A percentile compares a stretch with the other conserved stretches of the same genome.
Conservation (phyloP, 1,140 invertebrate species). For the Lithobius niger region DNA sequence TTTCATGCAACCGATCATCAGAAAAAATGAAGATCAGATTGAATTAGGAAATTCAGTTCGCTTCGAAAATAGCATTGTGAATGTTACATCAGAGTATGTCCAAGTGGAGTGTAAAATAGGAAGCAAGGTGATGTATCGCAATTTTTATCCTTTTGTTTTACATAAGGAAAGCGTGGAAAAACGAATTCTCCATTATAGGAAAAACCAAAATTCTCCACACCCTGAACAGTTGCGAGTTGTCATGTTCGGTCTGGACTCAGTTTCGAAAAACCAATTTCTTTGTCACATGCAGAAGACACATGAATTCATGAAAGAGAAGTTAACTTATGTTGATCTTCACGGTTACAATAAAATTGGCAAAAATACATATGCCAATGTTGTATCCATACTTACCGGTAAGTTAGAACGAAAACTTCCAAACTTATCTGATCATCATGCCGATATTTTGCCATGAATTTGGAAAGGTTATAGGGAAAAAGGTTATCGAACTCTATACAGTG, state of each 20-base stretch:
- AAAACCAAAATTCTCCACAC: no score
- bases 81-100: no score
- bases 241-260: constrained; percentile 42
- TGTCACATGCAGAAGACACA: constrained; percentile 39
- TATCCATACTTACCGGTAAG: constrained; percentile 51
- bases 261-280: constrained; percentile 42
- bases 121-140: no score
- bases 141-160: no score
- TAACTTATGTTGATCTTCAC: constrained; percentile 15
- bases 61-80: no score
- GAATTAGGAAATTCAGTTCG: no score
- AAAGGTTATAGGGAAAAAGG: constrained; percentile 33
- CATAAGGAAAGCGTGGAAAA: no score
- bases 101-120: no score
- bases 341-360: constrained; percentile 24
- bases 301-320: constrained; percentile 29
- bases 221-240: constrained; percentile 24
- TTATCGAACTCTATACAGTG: constrained; percentile 35
- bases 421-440: constrained; percentile 22
- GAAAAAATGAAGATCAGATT: no score
- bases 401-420: constrained; percentile 26
- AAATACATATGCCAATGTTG: constrained; percentile 68
- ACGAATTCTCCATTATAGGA: no score
- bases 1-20: no score
- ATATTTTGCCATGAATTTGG: constrained; percentile 37